Evolutionary conservation across 2,113 vertebrate genomes (phyloP).

Genomic region (Takifugu flavidus): DNA sequence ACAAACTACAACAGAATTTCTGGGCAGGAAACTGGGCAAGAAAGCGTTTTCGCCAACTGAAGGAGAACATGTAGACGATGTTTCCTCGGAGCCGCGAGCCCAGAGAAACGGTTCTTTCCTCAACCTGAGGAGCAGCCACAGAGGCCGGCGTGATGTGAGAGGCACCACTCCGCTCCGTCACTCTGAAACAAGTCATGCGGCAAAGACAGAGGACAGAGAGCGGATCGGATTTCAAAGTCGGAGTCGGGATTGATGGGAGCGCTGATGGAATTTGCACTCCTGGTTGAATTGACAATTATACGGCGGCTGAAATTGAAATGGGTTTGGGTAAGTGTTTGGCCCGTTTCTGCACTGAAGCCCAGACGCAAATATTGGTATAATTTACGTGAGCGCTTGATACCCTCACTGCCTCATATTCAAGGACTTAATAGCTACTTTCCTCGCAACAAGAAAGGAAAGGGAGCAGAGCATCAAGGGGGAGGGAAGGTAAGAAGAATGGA

Average conservation of each 20-base stretch:
- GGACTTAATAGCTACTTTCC: conserved; percentile 57
- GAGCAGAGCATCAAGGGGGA: conserved; percentile 5
- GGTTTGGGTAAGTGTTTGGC: conserved; percentile 45
- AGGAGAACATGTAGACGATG: no score
- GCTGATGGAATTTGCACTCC: conserved; percentile 56
- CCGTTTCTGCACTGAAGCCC: conserved; percentile 45
- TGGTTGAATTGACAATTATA: conserved; percentile 62
- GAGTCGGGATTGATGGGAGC: conserved; percentile 43
- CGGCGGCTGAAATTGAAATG: conserved; percentile 60
- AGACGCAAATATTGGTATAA: conserved; percentile 64
- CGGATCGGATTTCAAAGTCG: conserved; percentile 32
- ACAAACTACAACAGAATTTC: no score
- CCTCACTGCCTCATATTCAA: conserved; percentile 47
- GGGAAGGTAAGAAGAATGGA: neutral
- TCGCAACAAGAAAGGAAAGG: conserved; percentile 24
- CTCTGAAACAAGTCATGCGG: neutral
- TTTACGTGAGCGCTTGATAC: conserved; percentile 54
- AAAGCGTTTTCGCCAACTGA: no score
- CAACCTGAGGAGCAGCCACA: conserved; percentile 26
- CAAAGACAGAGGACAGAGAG: conserved; percentile 30
- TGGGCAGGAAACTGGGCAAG: no score
- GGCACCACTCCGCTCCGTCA: no score
- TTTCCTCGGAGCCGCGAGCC: no score
- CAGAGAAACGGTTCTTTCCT: no score
- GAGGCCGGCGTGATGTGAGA: conserved; percentile 2